Evolutionary conservation across 2,797 vertebrate species (phyloP).

Genomic region (Ctenopoma multispine): DNA sequence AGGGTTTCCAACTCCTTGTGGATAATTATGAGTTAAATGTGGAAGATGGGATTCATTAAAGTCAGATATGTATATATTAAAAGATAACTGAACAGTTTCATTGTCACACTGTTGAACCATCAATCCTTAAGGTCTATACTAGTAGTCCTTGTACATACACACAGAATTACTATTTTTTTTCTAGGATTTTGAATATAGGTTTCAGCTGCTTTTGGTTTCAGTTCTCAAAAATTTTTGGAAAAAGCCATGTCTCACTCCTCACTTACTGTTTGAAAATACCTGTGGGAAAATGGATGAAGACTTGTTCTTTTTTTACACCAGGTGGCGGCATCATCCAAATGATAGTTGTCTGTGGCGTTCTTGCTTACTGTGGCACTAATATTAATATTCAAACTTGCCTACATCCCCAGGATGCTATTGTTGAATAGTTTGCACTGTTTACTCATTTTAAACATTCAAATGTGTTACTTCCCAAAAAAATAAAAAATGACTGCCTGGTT

Average conservation of each 20-base stretch:
- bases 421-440: background rate
- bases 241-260: background rate
- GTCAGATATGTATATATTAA: background rate
- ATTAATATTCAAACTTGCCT: background rate
- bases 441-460: background rate
- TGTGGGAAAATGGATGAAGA: slow-evolving; percentile 10
- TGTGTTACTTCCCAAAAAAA: background rate
- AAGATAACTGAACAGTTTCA: background rate
- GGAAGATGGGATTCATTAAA: background rate
- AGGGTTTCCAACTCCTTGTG: background rate
- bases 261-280: slow-evolving; percentile 24
- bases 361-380: background rate
- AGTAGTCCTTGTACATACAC: background rate
- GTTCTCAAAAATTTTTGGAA: too few species aligned
- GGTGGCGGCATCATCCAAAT: slow-evolving; percentile 74
- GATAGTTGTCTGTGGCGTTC: background rate
- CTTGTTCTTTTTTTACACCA: slow-evolving; percentile 54
- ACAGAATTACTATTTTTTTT: too few species aligned
- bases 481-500: too few species aligned
- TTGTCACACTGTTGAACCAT: background rate
- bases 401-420: background rate
- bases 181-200: too few species aligned
- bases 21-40: background rate
- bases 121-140: too few species aligned
- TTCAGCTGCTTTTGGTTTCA: too few species aligned